Base-by-base conservation (phyloP, 2,888 invertebrate species). In the Eupelmus urozonus region DNA sequence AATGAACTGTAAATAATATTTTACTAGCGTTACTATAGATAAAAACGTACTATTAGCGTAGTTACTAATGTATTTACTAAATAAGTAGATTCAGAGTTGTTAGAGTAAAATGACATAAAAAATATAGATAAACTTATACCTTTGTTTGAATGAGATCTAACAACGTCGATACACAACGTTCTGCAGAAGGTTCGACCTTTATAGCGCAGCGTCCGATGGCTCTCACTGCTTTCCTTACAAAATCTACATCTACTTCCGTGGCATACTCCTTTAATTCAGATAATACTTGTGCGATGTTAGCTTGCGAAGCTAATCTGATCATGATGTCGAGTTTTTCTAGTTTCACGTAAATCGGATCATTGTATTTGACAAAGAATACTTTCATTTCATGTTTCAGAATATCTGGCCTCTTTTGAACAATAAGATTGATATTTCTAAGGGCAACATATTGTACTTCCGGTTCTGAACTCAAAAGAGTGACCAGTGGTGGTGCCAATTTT, bases 341-440 rank as follows among this genome's bases (percentile, higher is more conserved):
- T 90, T 99, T 99, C 57, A 99, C 99, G 90, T 99, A 99, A 89
- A 99, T 99, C 0, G 99, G 99, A 91, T 99, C 99, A 90, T 99
- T 99, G 92, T 99, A 99, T 88, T 99, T 99, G 49, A 99, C 99
- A 90, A 99, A 99, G 92, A 99, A 99, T 71, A 95, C 94, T 92
- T 99, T 99, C 99, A 99, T 99, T 91, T 99, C 99, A 86, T 99
- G 98, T 89, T 99, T 99, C 60, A 99, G 91, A 83, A 99, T 99
- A 79, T 99, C 99, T 0, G 99, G 98, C 57, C 98, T 93, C 90
- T 99, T 99, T 91, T 99, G 99, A 18, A 99, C 99, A 81, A 99
- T 99, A 62, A 99, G 93, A 91, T 99, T 99, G 87, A 99, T 99
- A 90, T 99, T 99, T 83, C 99, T 91, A 77, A 99, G 91, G 0